Conservation (phyloP, 23 tunicate species). For the Halocynthia roretzi region DNA sequence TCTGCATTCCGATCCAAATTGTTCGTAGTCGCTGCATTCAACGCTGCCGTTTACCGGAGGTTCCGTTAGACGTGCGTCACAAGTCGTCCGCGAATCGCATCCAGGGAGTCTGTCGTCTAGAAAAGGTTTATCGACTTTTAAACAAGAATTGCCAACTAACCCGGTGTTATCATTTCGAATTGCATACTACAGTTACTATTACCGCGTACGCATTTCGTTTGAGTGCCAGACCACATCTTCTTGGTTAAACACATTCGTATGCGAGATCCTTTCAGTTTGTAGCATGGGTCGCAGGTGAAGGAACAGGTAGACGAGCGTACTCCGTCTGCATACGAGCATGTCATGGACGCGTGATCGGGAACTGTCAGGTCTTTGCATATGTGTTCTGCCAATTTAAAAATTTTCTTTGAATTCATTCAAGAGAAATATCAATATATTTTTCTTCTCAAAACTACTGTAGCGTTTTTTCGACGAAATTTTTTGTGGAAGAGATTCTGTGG, state of each 20-base stretch:
- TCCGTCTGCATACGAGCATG: constrained; percentile 19
- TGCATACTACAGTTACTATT: background rate
- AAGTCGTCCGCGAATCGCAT: constrained; percentile 4
- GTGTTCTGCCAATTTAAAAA: constrained; percentile 16
- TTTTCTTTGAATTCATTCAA: too few relatives aligned
- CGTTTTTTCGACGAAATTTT: too few relatives aligned
- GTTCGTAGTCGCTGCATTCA: constrained; percentile 35
- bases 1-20: constrained; percentile 31
- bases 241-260: constrained; percentile 21
- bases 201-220: constrained; percentile 36
- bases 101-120: constrained; percentile 20
- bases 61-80: constrained; percentile 12
- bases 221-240: constrained; percentile 29
- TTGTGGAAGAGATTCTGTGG: too few relatives aligned
- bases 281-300: constrained; percentile 25
- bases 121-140: background rate
- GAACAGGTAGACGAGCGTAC: constrained; percentile 20
- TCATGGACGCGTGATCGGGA: constrained; percentile 21
- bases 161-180: background rate
- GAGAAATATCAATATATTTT: too few relatives aligned
- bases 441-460: too few relatives aligned
- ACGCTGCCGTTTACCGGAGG: constrained; percentile 21
- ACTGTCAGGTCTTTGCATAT: constrained; percentile 21
- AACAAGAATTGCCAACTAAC: background rate
- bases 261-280: constrained; percentile 20